Conservation (phyloP, 2,797 vertebrate genomes). For the Strix occidentalis region DNA sequence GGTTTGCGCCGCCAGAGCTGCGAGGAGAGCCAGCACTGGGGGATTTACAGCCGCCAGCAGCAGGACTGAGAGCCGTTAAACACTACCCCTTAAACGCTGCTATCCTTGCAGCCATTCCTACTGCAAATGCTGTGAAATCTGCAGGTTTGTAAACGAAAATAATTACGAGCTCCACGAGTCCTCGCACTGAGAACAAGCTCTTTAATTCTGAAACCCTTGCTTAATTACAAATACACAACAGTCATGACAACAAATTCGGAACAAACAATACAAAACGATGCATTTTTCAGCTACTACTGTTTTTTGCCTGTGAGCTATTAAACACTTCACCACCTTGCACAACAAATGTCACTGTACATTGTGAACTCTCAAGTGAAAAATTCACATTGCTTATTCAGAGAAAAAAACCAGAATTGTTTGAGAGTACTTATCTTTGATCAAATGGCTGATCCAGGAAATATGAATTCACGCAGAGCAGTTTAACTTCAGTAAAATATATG, state of each 20-base stretch:
- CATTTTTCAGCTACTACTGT: background rate
- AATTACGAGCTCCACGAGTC: background rate
- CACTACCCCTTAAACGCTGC: background rate
- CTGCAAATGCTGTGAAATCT: background rate
- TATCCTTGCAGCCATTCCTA: background rate
- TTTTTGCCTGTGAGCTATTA: slow-evolving; percentile 16
- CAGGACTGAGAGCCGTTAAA: background rate
- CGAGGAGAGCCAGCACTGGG: background rate
- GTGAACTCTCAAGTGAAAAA: slow-evolving; percentile 26
- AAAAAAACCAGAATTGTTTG: background rate
- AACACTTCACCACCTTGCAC: background rate
- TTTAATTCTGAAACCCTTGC: background rate
- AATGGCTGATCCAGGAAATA: slow-evolving; percentile 49
- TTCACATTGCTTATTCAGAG: slow-evolving; percentile 14
- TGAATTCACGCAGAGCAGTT: slow-evolving; percentile 24
- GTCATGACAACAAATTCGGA: background rate
- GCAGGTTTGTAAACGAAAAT: background rate
- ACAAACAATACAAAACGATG: background rate
- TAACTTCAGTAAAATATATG: slow-evolving; percentile 16
- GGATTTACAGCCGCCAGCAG: background rate
- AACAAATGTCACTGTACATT: background rate
- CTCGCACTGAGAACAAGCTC: background rate
- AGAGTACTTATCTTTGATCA: slow-evolving; percentile 39
- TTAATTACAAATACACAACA: background rate
- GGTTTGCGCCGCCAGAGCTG: background rate